These are phyloP conservation scores for Polymixis lichenea DNA, from an alignment of 2,888 invertebrate species.

Conservation along the genomic window DNA sequence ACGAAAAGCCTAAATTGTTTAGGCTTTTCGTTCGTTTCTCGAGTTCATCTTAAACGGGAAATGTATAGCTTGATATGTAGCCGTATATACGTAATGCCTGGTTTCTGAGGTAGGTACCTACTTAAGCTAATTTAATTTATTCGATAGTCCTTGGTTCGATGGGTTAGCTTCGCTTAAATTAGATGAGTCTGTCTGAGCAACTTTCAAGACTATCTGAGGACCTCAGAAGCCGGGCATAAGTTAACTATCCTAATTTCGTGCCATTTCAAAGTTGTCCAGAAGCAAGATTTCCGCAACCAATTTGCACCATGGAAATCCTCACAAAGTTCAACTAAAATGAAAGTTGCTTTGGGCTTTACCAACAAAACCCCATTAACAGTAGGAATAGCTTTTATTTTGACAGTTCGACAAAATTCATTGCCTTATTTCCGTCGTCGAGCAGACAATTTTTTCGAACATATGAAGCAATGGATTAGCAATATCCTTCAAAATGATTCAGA, in stretches of 20 bases:
- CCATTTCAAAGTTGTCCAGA: slow-evolving; percentile 18
- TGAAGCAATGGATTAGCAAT: no score
- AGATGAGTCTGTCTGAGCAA: background rate
- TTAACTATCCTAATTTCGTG: background rate
- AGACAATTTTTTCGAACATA: no score
- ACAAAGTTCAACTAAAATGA: background rate
- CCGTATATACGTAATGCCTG: no score
- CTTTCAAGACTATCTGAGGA: background rate
- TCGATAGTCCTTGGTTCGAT: background rate
- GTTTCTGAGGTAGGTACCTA: background rate
- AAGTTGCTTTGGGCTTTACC: slow-evolving; percentile 17
- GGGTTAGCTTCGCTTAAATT: background rate
- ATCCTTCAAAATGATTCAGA: no score
- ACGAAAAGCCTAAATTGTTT: no score
- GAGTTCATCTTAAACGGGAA: no score
- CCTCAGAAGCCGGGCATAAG: background rate
- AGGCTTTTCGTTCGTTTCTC: no score
- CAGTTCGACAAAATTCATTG: no score
- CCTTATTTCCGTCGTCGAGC: no score
- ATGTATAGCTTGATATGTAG: no score
- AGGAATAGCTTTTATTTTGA: no score
- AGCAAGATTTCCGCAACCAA: slow-evolving; percentile 3
- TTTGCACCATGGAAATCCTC: background rate
- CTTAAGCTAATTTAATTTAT: background rate
- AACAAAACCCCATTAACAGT: no score